Conservation (phyloP, 2,888 invertebrate genomes). For the Dicycla oo region DNA sequence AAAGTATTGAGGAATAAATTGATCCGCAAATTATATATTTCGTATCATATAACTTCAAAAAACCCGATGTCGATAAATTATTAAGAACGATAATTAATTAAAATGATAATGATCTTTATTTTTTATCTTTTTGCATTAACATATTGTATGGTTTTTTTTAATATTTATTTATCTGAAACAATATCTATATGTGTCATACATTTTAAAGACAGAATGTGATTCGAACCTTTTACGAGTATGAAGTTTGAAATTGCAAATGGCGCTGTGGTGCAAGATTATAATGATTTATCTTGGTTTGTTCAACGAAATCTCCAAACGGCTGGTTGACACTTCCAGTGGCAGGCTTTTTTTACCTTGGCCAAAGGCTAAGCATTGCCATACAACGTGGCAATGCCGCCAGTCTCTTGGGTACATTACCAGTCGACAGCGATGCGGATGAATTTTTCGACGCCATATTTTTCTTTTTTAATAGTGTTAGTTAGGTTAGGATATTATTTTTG, state of each 20-base stretch:
- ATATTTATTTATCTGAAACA: conserved; percentile 3
- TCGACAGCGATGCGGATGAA: too few relatives aligned
- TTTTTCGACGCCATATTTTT: too few relatives aligned
- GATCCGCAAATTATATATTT: conserved; percentile 2
- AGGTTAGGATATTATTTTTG: too few relatives aligned
- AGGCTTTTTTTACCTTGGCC: too few relatives aligned
- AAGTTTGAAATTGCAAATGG: conserved; percentile 2
- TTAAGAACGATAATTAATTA: conserved; percentile 25
- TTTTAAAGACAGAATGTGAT: too few relatives aligned
- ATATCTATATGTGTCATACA: neutral
- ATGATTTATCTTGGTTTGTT: too few relatives aligned
- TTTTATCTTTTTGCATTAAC: neutral
- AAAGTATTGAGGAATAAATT: neutral
- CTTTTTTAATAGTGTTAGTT: too few relatives aligned
- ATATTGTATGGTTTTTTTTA: neutral
- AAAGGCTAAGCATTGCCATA: too few relatives aligned
- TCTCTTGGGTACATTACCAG: too few relatives aligned
- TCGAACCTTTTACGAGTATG: neutral
- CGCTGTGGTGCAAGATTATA: neutral
- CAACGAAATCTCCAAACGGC: too few relatives aligned
- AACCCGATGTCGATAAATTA: neutral
- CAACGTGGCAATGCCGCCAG: too few relatives aligned
- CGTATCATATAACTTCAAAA: conserved; percentile 13
- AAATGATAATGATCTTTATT: conserved; percentile 17
- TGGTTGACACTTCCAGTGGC: too few relatives aligned